These are phyloP conservation scores for Gorsachius magnificus DNA, from an alignment of 2,797 vertebrate species.

Conservation along the genomic window DNA sequence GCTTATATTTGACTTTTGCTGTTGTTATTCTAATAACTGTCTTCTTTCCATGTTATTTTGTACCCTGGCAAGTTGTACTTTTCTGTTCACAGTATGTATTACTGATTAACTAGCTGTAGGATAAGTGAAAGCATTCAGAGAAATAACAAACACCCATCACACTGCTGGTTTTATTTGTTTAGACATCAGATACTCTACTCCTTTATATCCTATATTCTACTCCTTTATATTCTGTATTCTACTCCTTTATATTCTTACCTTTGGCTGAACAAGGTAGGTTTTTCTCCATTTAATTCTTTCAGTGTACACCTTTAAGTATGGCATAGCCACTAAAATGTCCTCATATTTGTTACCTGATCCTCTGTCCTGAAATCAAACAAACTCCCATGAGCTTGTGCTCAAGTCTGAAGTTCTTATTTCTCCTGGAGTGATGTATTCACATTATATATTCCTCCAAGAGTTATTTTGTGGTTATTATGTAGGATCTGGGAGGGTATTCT, in stretches of 20 bases:
- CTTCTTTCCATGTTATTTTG: not conserved
- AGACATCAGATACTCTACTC: not conserved
- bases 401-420: not conserved
- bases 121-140: not conserved
- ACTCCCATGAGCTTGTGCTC: not conserved
- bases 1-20: not conserved
- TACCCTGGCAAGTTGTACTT: not conserved
- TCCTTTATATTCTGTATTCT: not conserved
- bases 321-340: not conserved
- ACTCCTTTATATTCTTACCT: not conserved
- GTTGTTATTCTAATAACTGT: not conserved
- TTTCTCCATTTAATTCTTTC: not conserved
- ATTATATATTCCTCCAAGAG: not conserved
- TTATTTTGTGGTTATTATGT: not conserved
- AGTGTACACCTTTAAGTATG: not conserved
- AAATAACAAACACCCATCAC: not conserved
- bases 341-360: not conserved
- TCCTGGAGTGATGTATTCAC: not conserved
- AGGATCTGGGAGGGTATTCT: not conserved
- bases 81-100: not conserved
- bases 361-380: not conserved
- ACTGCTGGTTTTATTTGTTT: not conserved
- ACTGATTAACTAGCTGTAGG: not conserved
- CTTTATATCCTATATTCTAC: not conserved
- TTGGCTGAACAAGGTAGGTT: not conserved